phyloP scores from a whole-genome alignment of 1,140 invertebrate species.

The Littorina saxatilis region DNA sequence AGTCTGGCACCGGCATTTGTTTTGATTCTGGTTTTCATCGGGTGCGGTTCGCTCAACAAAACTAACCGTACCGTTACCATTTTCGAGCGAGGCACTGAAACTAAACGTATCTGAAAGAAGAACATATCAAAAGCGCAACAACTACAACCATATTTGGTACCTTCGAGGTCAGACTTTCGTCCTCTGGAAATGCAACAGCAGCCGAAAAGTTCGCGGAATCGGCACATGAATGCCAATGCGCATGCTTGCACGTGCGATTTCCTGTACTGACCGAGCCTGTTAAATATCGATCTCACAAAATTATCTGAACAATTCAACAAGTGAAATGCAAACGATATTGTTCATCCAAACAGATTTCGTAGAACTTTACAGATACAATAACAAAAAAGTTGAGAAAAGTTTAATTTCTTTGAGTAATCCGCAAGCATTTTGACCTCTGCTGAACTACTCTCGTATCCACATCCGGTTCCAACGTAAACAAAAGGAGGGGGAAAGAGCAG shows the following conservation, averaged over 20 bases:
- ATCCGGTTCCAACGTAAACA: conserved; percentile 35
- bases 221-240: conserved; percentile 48
- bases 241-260: conserved; percentile 49
- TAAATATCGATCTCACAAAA: not conserved
- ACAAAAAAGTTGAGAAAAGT: too few relatives aligned
- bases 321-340: not conserved
- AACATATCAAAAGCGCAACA: not conserved
- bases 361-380: too few relatives aligned
- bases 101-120: too few relatives aligned
- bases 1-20: not conserved
- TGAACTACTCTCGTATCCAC: conserved; percentile 19
- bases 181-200: conserved; percentile 31
- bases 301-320: not conserved
- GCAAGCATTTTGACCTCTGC: too few relatives aligned
- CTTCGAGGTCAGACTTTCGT: conserved; percentile 31
- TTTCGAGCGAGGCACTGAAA: too few relatives aligned
- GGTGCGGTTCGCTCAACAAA: too few relatives aligned
- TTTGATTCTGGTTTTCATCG: too few relatives aligned
- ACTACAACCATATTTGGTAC: conserved; percentile 28
- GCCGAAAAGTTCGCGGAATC: conserved; percentile 50
- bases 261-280: conserved; percentile 14
- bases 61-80: too few relatives aligned
- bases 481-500: not conserved
- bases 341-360: not conserved
- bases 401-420: too few relatives aligned